Evolutionary conservation across 2,888 invertebrate species (phyloP), one percentile per base, ranked within the genome.

Genomic region (Melinaea marsaeus): DNA sequence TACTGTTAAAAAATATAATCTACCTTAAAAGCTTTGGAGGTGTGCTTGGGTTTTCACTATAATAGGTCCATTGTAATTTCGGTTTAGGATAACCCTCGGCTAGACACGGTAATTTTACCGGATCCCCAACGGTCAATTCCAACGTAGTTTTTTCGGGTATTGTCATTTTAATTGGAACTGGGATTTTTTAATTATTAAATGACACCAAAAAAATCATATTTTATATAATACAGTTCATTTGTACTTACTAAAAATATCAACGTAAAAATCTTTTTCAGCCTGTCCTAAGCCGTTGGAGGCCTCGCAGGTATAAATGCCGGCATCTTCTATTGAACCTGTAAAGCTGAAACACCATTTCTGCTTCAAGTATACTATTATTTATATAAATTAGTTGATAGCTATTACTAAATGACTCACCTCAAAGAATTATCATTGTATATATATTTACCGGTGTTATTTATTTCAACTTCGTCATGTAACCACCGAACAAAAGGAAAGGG

Each of bases 31-130:
- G 42, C 58, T 57, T 64, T 2, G 67, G 62, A 13, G 51, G n/a
- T 32, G 22, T 33, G 13, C 33, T 22, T 11, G 61, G 33, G 11
- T 55, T 35, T 6, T 45, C 33, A 42, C 55, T 57, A 55, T 66
- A 65, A 60, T 72, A 77, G 4, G 65, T 59, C 84, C 85, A 85
- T 42, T 68, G 68, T 7, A 81, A 69, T 2, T 60, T 61, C 5
- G 85, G 85, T 47, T 51, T 63, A 5, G 84, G 83, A 33, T 71
- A 59, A 2, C 86, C 86, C 34, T 70, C 63, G 4, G 78, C 79
- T 3, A 46, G n/a, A 61, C 86, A 85, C 0, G 71, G 63, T 4
- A 85, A 65, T 2, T 35, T 33, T 2, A 74, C 2, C 2, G 64
- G 9, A 32, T 60, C 62, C 0, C 80, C 80, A 7, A 76, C 75